Conservation (phyloP, 1,140 invertebrate genomes). For the Conus ventricosus region DNA sequence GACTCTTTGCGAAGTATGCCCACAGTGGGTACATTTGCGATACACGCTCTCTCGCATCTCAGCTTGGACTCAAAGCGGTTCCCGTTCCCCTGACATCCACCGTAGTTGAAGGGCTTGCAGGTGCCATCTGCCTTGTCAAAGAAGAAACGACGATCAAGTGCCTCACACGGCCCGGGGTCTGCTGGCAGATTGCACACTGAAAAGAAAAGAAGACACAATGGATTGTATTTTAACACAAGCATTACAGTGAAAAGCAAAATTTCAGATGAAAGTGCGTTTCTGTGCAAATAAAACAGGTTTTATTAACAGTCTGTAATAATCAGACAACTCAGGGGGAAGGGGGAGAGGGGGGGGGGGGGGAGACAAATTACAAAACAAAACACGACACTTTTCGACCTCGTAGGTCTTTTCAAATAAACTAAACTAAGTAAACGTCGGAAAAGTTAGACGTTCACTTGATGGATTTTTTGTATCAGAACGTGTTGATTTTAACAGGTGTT, state of each 20-base stretch:
- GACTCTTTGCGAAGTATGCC: neutral
- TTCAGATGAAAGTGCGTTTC: neutral
- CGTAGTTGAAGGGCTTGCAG: constrained; percentile 59
- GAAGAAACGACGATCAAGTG: constrained; percentile 16
- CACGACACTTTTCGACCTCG: too few species aligned
- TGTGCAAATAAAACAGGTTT: too few species aligned
- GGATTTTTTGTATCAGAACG: too few species aligned
- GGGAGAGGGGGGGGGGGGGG: too few species aligned
- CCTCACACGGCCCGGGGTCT: constrained; percentile 31
- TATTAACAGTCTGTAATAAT: too few species aligned
- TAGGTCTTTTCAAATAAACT: too few species aligned
- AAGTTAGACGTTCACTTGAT: too few species aligned
- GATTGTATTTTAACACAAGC: neutral
- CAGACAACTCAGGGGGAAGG: too few species aligned
- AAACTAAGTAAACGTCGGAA: too few species aligned
- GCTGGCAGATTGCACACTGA: constrained; percentile 34
- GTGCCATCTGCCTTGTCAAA: constrained; percentile 27
- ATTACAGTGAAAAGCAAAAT: neutral
- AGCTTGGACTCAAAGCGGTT: constrained; percentile 68
- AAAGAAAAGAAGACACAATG: neutral
- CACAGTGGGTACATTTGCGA: neutral
- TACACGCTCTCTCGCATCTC: constrained; percentile 61
- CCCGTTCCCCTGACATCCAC: constrained; percentile 72
- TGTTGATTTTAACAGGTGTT: too few species aligned
- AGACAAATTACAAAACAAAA: too few species aligned